phyloP scores from a whole-genome alignment of 2,888 invertebrate genomes.

The Ormyrus pomaceus region DNA sequence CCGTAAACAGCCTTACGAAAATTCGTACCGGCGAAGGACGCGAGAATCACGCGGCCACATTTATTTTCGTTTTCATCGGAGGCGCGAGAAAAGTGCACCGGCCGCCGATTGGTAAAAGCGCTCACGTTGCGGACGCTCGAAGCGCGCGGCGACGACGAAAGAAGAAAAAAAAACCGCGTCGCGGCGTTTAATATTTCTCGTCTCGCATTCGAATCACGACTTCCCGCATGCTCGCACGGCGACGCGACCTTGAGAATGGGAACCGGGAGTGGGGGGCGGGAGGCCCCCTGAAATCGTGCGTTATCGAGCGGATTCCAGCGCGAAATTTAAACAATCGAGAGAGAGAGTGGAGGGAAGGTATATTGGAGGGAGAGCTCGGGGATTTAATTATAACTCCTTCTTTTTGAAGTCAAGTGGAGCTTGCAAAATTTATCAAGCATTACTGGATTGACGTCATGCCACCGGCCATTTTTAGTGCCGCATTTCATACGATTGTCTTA shows the following conservation, averaged over 20 bases:
- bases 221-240: neutral
- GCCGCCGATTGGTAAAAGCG: too few relatives aligned
- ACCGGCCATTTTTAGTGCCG: slow-evolving; percentile 27
- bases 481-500: neutral
- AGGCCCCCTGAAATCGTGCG: too few relatives aligned
- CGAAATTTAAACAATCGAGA: neutral
- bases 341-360: neutral
- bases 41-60: too few relatives aligned
- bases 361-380: neutral
- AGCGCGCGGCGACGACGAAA: too few relatives aligned
- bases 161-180: too few relatives aligned
- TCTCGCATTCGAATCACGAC: neutral
- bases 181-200: too few relatives aligned
- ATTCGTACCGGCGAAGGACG: too few relatives aligned
- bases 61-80: too few relatives aligned
- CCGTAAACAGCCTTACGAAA: too few relatives aligned
- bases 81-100: too few relatives aligned
- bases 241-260: neutral
- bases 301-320: too few relatives aligned
- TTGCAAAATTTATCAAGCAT: slow-evolving; percentile 46
- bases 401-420: slow-evolving; percentile 42
- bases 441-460: slow-evolving; percentile 42
- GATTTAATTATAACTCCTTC: slow-evolving; percentile 38
- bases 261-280: neutral
- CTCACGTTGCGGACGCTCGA: too few relatives aligned